phyloP scores from a whole-genome alignment of 2,888 invertebrate genomes.

The Hypena proboscidalis region DNA sequence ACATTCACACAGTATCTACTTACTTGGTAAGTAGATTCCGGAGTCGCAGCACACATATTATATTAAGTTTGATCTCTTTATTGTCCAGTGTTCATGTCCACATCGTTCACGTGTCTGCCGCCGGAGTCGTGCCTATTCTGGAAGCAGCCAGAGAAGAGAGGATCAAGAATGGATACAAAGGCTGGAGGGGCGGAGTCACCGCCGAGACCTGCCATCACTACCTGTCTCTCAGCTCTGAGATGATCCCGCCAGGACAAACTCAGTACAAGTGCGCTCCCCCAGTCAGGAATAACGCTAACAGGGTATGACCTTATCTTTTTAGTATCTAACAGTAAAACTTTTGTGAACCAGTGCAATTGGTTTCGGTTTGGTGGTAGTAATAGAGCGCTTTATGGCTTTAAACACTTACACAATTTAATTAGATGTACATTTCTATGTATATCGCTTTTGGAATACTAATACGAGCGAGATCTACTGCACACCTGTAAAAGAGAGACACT shows the following conservation, averaged over 20 bases:
- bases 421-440: too few relatives aligned
- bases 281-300: constrained; percentile 84
- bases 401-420: too few relatives aligned
- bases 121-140: constrained; percentile 82
- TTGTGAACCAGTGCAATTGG: too few relatives aligned
- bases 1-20: too few relatives aligned
- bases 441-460: too few relatives aligned
- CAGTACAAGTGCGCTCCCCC: constrained; percentile 89
- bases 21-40: too few relatives aligned
- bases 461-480: too few relatives aligned
- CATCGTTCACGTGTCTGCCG: constrained; percentile 87
- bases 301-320: constrained; percentile 57
- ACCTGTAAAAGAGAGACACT: too few relatives aligned
- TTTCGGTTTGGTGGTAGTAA: too few relatives aligned
- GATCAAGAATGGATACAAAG: constrained; percentile 81
- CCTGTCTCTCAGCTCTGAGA: constrained; percentile 84
- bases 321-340: background rate
- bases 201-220: constrained; percentile 90
- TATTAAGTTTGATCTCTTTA: background rate
- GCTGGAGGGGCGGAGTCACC: constrained; percentile 81
- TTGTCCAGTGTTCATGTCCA: constrained; percentile 84
- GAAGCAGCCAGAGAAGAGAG: constrained; percentile 68
- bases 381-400: too few relatives aligned
- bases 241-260: constrained; percentile 85
- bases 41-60: too few relatives aligned